Evolutionary conservation across 2,888 invertebrate genomes (phyloP), one percentile per base, ranked within the genome.

Genomic region (Lepidocyrtoides sp.): DNA sequence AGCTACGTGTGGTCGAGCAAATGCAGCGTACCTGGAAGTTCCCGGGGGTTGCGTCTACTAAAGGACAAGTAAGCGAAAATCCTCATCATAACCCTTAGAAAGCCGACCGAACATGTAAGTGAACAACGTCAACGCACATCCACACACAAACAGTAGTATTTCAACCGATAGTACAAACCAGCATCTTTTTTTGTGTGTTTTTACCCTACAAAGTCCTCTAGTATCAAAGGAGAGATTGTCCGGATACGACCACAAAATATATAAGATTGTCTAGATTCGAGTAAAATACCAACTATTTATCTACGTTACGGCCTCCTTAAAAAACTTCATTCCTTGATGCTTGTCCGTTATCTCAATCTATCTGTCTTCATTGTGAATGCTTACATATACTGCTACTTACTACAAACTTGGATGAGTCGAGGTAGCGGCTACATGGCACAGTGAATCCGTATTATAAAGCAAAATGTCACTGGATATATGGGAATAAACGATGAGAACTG

Each of bases 211-310:
- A n/a, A 51, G 75, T 23, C 10, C 44, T 4, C 51, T 75, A 75
- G 44, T 75, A 48, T 75, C 69, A 54, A 36, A 63, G 32, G 26
- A 36, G 44, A 75, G 14, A 23, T 75, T 14, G 48, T 23, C 51
- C 85, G 57, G 48, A 75, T 77, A 69, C 87, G 17, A 29, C 51
- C 69, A 48, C 54, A 57, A 89, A 36, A 66, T 72, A 26, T 26
- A 57, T 82, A 51, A 60, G 87, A 88, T 81, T 69, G 63, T 29
- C 26, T 48, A 48, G 20, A 63, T 86, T 32, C 69, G 26, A 63
- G 85, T 60, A 85, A 85, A 85, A 85, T 85, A 41, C 85, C 72
- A 36, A 85, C 85, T 54, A 79, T 87, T 87, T 87, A 79, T 81
- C 81, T 82, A 79, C 26, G 79, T 41, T 44, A 51, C 44, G 32